Evolutionary conservation across 2,113 vertebrate genomes (phyloP).

Genomic region (Ariopsis seemanni): DNA sequence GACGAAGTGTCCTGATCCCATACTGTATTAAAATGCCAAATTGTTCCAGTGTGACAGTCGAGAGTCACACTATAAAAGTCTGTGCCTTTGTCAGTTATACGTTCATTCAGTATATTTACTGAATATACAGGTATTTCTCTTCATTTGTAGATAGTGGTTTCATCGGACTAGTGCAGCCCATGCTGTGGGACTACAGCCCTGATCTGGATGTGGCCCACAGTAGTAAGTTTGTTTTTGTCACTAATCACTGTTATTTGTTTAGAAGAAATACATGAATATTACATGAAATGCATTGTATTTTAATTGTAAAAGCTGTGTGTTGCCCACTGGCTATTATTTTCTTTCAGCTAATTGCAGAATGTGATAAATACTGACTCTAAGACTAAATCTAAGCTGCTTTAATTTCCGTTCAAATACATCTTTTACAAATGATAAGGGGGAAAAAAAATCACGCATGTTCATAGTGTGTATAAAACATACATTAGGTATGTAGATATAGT

Average conservation of each 20-base stretch:
- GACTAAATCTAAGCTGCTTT: neutral
- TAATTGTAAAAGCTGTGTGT: neutral
- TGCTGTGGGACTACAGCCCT: conserved; percentile 93
- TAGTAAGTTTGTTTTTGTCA: conserved; percentile 69
- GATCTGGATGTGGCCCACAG: conserved; percentile 80
- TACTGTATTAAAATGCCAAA: neutral
- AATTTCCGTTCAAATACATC: neutral
- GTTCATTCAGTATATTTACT: neutral
- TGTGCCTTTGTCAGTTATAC: neutral
- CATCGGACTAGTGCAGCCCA: conserved; percentile 82
- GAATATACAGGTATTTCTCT: neutral
- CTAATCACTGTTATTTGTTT: neutral
- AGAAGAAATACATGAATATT: neutral
- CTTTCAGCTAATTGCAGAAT: neutral
- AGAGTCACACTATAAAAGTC: neutral
- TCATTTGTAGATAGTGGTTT: conserved; percentile 80
- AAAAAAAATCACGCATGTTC: neutral
- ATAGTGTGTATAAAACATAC: neutral
- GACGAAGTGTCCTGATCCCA: too few species aligned
- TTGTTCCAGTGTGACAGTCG: neutral
- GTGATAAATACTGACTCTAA: neutral
- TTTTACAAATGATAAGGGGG: neutral
- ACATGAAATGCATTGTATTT: neutral
- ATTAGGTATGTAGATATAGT: neutral
- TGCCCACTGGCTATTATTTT: neutral